Evolutionary conservation across 2,888 invertebrate genomes (phyloP).

Genomic region (Scaptomyza parva): DNA sequence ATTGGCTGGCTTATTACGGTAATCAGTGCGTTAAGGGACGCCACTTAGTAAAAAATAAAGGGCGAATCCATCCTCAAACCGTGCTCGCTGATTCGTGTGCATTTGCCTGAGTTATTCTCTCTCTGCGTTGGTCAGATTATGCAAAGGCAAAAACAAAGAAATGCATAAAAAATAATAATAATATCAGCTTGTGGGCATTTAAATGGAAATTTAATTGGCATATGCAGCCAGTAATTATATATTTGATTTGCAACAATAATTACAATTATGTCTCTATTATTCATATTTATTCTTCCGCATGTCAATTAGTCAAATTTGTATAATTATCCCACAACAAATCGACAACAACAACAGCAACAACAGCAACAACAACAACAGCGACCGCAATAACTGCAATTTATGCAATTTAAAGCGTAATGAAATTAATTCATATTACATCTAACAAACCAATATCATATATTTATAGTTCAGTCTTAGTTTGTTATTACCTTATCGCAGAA

Average conservation of each 20-base stretch:
- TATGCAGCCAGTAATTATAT: conserved; percentile 63
- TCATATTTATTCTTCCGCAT: conserved; percentile 52
- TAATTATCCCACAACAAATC: conserved; percentile 45
- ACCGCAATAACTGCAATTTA: not conserved
- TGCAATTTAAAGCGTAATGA: not conserved
- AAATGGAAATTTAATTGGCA: conserved; percentile 74
- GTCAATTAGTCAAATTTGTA: conserved; percentile 64
- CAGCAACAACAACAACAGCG: conserved; percentile 12
- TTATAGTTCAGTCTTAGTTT: too few relatives aligned
- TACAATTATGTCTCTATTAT: conserved; percentile 65
- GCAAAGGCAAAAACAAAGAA: conserved; percentile 22
- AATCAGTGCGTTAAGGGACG: conserved; percentile 55
- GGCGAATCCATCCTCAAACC: not conserved
- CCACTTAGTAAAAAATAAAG: conserved; percentile 2
- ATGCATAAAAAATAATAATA: conserved; percentile 24
- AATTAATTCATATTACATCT: conserved; percentile 14
- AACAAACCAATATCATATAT: too few relatives aligned
- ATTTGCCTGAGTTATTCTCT: conserved; percentile 55
- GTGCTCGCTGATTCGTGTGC: conserved; percentile 49
- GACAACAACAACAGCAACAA: conserved; percentile 14
- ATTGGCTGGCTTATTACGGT: conserved; percentile 64
- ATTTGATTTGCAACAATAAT: conserved; percentile 57
- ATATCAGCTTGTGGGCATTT: conserved; percentile 33
- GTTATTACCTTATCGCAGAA: too few relatives aligned
- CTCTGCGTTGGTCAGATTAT: conserved; percentile 39